Base-by-base conservation (phyloP, 2,113 vertebrate species). In the Podocnemis expansa region DNA sequence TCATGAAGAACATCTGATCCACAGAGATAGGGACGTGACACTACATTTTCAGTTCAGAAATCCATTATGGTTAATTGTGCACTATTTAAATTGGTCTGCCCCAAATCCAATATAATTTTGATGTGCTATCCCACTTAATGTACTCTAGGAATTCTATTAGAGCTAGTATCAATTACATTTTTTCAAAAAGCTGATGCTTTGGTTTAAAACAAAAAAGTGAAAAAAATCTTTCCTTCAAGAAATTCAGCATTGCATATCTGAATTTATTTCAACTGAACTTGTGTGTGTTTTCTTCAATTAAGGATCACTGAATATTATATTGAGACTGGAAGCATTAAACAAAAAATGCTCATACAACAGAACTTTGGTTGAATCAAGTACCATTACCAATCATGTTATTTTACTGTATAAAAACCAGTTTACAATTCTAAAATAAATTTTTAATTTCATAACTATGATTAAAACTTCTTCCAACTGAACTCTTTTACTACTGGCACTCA, bases 201-300 rank as follows among this genome's bases (percentile, higher is more conserved):
- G 82, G 49, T 84, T 80, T 91, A 93, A 95, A 95, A 76, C 94
- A 95, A 75, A 94, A 95, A 75, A 94, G 80, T 86, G 91, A 90
- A 97, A 96, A 93, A 51, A 41, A 76, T 49, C 89, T 10, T 95
- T 92, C 91, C 92, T 96, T 85, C 83, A 88, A 97, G 84, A 97
- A 96, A 96, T 92, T 60, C 54, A 93, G 45, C 83, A 81, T 90
- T 78, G 89, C 54, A 67, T 47, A 91, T 89, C 51, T 90, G 78
- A 85, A 70, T 90, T 60, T 85, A 90, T 93, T 97, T 63, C 45
- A 87, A 90, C 80, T 76, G 51, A 84, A 91, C 89, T 84, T 95
- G 83, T 45, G 49, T 73, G 70, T 45, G 27, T 38, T 94, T 95
- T 91, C 94, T 93, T 93, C 67, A 94, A 92, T 97, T 98, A 95